Percentiles rank a stretch among this genome's conserved stretches.
Evolutionary conservation across 2,113 vertebrate genomes (phyloP).

Genomic region (Myrmecophaga tridactyla): DNA sequence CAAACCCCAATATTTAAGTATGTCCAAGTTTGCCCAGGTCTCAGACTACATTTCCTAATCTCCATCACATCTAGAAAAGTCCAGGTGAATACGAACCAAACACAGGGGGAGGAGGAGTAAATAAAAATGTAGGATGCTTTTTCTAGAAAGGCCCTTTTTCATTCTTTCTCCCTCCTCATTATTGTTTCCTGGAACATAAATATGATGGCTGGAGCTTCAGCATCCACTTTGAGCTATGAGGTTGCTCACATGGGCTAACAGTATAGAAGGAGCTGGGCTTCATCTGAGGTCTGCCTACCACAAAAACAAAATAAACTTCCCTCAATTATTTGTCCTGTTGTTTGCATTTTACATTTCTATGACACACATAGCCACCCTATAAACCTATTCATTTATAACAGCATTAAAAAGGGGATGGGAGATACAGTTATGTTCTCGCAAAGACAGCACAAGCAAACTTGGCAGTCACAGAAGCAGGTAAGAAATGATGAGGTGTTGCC

Average conservation of each 20-base stretch:
- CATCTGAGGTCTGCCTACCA: neutral
- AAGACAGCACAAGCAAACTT: neutral
- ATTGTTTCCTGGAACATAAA: neutral
- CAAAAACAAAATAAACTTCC: neutral
- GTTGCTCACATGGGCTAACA: rapidly evolving
- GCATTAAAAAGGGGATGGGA: neutral
- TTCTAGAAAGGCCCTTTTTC: neutral
- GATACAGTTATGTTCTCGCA: rapidly evolving
- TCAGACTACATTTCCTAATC: neutral
- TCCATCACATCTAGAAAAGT: neutral
- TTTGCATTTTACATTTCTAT: neutral
- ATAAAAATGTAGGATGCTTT: rapidly evolving
- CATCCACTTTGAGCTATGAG: neutral
- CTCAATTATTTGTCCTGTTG: neutral
- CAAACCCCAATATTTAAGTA: neutral
- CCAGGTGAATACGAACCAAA: neutral
- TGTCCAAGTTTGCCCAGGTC: no score
- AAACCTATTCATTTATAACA: neutral
- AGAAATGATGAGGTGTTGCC: rapidly evolving
- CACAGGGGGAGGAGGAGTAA: no score
- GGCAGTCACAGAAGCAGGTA: neutral
- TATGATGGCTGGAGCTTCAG: neutral
- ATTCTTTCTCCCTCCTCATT: neutral
- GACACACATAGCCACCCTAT: neutral
- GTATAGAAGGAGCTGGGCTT: neutral